Evolutionary conservation across 2,888 invertebrate species (phyloP).

Genomic region (Pemphredon lugubris): DNA sequence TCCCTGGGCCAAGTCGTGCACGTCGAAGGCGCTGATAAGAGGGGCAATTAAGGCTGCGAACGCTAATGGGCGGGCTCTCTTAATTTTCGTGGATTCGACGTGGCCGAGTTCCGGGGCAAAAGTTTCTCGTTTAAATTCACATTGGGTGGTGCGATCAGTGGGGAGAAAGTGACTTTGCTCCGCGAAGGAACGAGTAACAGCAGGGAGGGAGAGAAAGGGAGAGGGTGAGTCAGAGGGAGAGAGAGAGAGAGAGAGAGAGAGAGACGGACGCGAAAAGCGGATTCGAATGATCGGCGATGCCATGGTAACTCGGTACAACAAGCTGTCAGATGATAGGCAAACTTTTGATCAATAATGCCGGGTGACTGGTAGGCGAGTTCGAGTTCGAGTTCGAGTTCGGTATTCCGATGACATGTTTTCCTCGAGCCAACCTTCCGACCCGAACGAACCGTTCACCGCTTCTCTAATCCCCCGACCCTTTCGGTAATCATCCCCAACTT

Average conservation of each 20-base stretch:
- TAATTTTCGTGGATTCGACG: conserved; percentile 58
- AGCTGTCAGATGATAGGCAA: conserved; percentile 81
- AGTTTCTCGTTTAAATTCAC: conserved; percentile 69
- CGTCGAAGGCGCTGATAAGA: conserved; percentile 57
- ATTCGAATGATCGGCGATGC: conserved; percentile 78
- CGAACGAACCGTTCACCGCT: background rate
- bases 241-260: conserved; percentile 11
- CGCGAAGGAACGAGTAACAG: conserved; percentile 22
- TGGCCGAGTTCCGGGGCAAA: conserved; percentile 55
- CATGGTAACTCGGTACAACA: conserved; percentile 81
- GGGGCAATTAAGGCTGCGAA: conserved; percentile 46
- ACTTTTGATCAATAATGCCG: conserved; percentile 80
- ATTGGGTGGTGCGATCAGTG: conserved; percentile 16
- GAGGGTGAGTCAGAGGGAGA: no score
- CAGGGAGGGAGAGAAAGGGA: background rate
- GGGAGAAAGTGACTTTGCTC: conserved; percentile 13
- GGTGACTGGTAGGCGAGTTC: conserved; percentile 71
- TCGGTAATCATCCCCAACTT: background rate
- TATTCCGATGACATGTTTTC: conserved; percentile 34
- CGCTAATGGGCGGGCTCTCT: conserved; percentile 52
- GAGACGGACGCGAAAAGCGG: conserved; percentile 44
- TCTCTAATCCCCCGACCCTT: no score
- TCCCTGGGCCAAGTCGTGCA: conserved; percentile 20
- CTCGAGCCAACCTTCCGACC: background rate
- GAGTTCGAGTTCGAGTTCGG: conserved; percentile 55